Evolutionary conservation across 2,888 invertebrate species (phyloP), one percentile per base, ranked within the genome.

Genomic region (Drosophila robusta): DNA sequence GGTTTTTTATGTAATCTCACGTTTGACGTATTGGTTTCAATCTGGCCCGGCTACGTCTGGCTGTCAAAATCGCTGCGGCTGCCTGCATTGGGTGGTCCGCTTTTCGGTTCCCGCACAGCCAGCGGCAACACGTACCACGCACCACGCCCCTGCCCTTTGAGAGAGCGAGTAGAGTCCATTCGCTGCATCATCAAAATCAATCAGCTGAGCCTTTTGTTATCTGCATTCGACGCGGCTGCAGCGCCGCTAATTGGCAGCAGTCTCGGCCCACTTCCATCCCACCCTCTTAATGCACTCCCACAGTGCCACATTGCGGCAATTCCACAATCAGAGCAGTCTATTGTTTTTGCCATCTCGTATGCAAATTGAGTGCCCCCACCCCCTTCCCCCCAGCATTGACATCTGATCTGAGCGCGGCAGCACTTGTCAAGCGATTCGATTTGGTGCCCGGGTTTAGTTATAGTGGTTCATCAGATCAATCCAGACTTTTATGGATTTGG

Each of bases 1-100:
- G 84, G 84, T 89, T 84, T 78, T 84, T 85, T 89, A 87, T 85
- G 89, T 87, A 85, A 85, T 87, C 89, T 87, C 84, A 85, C 84
- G 84, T 85, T 76, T 89, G 89, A 85, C 84, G 89, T 89, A 85
- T 85, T 85, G 84, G 87, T 85, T 85, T 85, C 84, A 89, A 78
- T 81, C 46, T 44, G 52, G 62, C 61, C 65, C 64, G 64, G 38
- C 26, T 38, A 22, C 18, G 12, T 38, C 36, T 57, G 18, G 78
- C 74, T 78, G 74, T 75, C 74, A 73, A 73, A 74, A 58, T 49
- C 61, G 66, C 54, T 44, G 39, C 34, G 16, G 41, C 72, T 67
- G 63, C 55, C 70, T 62, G 62, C 72, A 80, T 87, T 82, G 89
- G 83, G 83, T 83, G 83, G 82, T 82, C 82, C 73, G 36, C 34